Conservation (phyloP, 2,888 invertebrate species). For the Ceriagrion tenellum region DNA sequence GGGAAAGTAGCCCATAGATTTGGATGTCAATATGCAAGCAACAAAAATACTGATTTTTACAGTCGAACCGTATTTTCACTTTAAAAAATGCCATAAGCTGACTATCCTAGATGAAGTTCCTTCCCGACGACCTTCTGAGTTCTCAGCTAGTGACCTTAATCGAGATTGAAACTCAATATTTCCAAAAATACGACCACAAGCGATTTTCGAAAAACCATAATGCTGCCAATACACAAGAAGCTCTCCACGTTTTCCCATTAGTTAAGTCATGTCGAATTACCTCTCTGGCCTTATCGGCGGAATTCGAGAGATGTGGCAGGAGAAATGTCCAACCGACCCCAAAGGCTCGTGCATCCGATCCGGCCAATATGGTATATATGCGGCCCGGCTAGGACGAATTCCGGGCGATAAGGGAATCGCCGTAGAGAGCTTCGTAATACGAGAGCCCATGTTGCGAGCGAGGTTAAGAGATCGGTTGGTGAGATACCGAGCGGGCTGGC, state of each 20-base stretch:
- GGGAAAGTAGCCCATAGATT: no score
- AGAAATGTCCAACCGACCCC: neutral
- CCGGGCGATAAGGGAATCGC: conserved; percentile 18
- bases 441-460: neutral
- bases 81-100: no score
- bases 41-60: no score
- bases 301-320: neutral
- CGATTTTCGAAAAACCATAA: neutral
- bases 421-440: conserved; percentile 11
- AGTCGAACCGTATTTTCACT: no score
- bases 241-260: neutral
- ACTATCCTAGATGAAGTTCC: neutral
- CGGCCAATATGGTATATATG: neutral
- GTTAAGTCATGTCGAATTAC: conserved; percentile 2
- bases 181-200: neutral
- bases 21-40: no score
- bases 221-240: conserved; percentile 1
- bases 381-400: neutral
- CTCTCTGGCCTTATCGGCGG: neutral
- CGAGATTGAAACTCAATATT: neutral
- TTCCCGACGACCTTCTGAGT: neutral
- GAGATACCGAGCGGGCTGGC: neutral
- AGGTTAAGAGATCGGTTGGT: neutral
- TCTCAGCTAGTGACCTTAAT: neutral
- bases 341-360: neutral